A percentile compares a stretch with the other conserved stretches of the same genome.
Evolutionary conservation across 2,113 vertebrate genomes (phyloP).

Genomic region (Mungos mungo): DNA sequence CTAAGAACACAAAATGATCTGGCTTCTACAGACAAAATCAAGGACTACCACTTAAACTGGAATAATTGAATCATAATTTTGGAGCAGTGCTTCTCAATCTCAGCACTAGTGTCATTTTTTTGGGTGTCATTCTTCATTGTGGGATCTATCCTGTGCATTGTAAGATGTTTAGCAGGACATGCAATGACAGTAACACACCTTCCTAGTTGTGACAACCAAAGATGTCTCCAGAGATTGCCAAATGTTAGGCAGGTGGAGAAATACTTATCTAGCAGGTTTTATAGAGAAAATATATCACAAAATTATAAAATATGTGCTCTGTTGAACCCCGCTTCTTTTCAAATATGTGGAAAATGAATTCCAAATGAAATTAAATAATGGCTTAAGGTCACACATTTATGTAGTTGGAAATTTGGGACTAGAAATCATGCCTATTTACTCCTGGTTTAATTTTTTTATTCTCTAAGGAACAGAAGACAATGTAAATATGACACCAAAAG

Average conservation of each 20-base stretch:
- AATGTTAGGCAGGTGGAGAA: background rate
- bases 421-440: background rate
- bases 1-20: background rate
- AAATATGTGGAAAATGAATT: background rate
- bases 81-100: background rate
- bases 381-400: background rate
- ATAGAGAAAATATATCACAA: background rate
- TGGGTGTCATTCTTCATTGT: background rate
- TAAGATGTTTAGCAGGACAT: background rate
- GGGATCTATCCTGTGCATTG: background rate
- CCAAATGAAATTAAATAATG: background rate
- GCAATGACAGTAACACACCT: background rate
- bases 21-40: background rate
- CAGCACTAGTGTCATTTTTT: background rate
- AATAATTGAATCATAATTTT: background rate
- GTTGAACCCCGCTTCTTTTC: background rate
- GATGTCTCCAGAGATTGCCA: background rate
- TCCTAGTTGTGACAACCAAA: background rate
- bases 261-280: background rate
- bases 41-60: background rate
- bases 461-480: background rate
- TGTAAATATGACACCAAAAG: background rate
- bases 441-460: background rate
- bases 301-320: background rate
- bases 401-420: background rate